Base-by-base conservation (phyloP, 2,888 invertebrate genomes). In the Timema cristinae region DNA sequence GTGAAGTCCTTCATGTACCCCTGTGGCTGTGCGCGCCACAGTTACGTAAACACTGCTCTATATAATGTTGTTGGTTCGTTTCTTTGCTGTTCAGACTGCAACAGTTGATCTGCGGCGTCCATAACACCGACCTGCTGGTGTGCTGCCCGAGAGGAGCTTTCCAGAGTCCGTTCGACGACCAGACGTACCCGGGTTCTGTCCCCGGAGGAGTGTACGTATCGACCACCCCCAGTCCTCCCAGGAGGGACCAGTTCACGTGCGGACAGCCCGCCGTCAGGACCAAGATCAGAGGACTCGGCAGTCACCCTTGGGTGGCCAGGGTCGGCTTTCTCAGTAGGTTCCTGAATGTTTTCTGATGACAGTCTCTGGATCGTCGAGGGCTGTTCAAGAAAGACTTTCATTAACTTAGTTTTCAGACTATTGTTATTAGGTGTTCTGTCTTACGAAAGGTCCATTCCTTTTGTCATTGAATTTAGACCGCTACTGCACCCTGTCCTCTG, bases 221-320 rank as follows among this genome's bases (percentile, higher is more conserved):
- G 56, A 48, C 68, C 50, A 52, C 66, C 59, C 51, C 67, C 67
- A 47, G 67, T 54, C 8, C 47, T 48, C 54, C n/a, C n/a, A 32
- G 69, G 6, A 51, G 32, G 7, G 16, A 15, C 49, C 78, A 68
- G 76, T 76, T 69, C 61, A 73, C 11, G 32, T 73, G 73, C 68
- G 74, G 75, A 48, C 66, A 71, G 16, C 73, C 71, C 50, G 52
- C 67, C 52, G 75, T 70, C 71, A 67, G 50, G n/a, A 71, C 71
- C 48, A 61, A 47, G 32, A 59, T 10, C 16, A 50, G 71, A 10
- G 78, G 78, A 6, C 74, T 92, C 8, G 93, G 93, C 1, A 86
- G 89, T 0, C 91, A 90, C 80, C 93, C 93, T 0, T 93, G 91
- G 86, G 88, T 91, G 0, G 92, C 88, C 0, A 85, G 92, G 77